phyloP scores from a whole-genome alignment of 1,140 invertebrate genomes.

The Lepeophtheirus salmonis region DNA sequence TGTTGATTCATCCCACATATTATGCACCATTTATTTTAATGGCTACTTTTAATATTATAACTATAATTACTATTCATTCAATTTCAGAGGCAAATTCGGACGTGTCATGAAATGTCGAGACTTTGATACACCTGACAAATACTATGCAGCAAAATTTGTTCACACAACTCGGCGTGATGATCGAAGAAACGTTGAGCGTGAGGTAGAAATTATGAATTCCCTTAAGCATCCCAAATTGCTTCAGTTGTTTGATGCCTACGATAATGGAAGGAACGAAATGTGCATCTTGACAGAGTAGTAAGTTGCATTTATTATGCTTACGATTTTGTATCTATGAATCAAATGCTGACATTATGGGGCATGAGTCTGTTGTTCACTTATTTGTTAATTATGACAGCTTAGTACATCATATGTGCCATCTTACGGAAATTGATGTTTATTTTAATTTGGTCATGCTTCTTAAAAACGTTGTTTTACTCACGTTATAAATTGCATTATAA shows the following conservation, averaged over 20 bases:
- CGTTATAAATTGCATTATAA: no score
- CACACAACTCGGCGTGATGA: slow-evolving; percentile 63
- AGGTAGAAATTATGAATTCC: slow-evolving; percentile 86
- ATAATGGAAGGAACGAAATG: slow-evolving; percentile 65
- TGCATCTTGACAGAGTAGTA: slow-evolving; percentile 89
- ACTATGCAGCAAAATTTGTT: slow-evolving; percentile 79
- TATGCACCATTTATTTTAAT: neutral
- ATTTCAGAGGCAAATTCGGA: slow-evolving; percentile 85
- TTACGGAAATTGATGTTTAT: no score
- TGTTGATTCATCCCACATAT: no score
- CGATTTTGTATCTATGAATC: no score
- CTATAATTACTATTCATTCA: slow-evolving; percentile 20
- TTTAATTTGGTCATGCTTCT: no score
- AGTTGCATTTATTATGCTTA: slow-evolving; percentile 35
- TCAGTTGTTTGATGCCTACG: slow-evolving; percentile 88
- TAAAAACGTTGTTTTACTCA: no score
- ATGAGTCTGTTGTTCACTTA: no score
- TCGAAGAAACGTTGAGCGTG: slow-evolving; percentile 68
- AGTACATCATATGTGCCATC: no score
- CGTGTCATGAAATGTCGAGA: slow-evolving; percentile 82
- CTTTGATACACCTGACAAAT: slow-evolving; percentile 48
- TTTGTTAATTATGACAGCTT: no score
- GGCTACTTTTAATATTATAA: no score
- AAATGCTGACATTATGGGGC: no score
- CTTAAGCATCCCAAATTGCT: slow-evolving; percentile 82